Evolutionary conservation across 2,888 invertebrate genomes (phyloP), one percentile per base, ranked within the genome.

Genomic region (Heteromurus nitidus): DNA sequence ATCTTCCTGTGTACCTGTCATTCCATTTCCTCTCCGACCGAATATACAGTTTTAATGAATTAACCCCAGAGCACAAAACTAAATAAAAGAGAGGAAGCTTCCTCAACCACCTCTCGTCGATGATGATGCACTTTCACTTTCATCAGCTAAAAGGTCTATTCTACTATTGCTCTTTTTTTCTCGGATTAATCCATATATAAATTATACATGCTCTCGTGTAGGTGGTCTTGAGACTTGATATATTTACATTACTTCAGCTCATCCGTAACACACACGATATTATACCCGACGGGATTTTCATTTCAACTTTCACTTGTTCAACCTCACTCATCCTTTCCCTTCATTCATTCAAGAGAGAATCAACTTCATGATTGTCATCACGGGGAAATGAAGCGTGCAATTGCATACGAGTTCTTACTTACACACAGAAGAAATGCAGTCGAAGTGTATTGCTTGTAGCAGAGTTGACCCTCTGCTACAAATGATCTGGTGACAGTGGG

Each of bases 361-460:
- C 22, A 18, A 2, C 28, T 30, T n/a, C 62, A 62, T 9, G 3
- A 62, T 2, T 3, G 13, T 36, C 36, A 36, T 11, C 30, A 28
- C 11, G 3, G n/a, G 9, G 65, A 65, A 65, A 42, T 65, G 65
- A 65, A n/a, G 65, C 65, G 28, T 65, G 65, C 65, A 65, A 65
- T 65, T 65, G 65, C 65, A 65, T 65, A 65, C 36, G 24, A 18
- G 24, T 65, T 31, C n/a, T 18, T 62, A 5, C 62, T 50, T 18
- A 50, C 13, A 50, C 50, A 13, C 20, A 55, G 7, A 24, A 9
- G 24, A 20, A 55, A 55, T 24, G 24, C 16, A 55, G 3, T 22
- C 22, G n/a, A 50, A 13, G n/a, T 11, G 11, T 3, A 5, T 50
- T 3, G 50, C 50, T 50, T 50, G 50, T 11, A 50, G n/a, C n/a